Evolutionary conservation across 2,888 invertebrate genomes (phyloP), one percentile per base, ranked within the genome.

Genomic region (Stenoptilia bipunctidactyla): DNA sequence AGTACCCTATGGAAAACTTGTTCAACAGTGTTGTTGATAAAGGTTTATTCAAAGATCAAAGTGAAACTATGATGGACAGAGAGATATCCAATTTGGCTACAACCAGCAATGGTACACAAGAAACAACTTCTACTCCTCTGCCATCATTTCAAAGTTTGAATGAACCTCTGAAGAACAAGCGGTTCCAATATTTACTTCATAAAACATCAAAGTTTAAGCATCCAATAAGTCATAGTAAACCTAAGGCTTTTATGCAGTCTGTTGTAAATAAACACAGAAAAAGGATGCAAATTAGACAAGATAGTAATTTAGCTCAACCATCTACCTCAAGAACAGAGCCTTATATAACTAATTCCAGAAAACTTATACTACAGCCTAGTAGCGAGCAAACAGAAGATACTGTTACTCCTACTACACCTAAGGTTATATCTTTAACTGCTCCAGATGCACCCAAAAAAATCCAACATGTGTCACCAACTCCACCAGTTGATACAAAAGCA

Each of bases 401-500:
- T 46, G 59, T 61, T 13, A 66, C 60, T 15, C 76, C 79, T 4
- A 76, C 77, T 15, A 79, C 79, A 42, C 77, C 80, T 9, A 80
- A 77, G 53, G 69, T 75, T 50, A 48, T 55, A 37, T 48, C 66
- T 42, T 72, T 76, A 52, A 66, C 56, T 66, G 75, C 61, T 41
- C 80, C 61, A 36, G 82, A 61, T 50, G 76, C 57, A 49, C 80
- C 71, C 41, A 79, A 70, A 41, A 76, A 74, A 40, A 68, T 66
- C 1, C 75, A 71, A 34, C 57, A 68, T 52, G 67, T 58, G 20
- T 66, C 67, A 4, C 74, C 68, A 27, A 68, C 66, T 34, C 73
- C 79, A 40, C 85, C 85, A 15, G 70, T 79, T 39, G 92, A 92
- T 60, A 90, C 91, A 13, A 87, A 89, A 56, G 91, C 92, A 38